phyloP scores from a whole-genome alignment of 2,888 invertebrate genomes.

The Macaria notata region DNA sequence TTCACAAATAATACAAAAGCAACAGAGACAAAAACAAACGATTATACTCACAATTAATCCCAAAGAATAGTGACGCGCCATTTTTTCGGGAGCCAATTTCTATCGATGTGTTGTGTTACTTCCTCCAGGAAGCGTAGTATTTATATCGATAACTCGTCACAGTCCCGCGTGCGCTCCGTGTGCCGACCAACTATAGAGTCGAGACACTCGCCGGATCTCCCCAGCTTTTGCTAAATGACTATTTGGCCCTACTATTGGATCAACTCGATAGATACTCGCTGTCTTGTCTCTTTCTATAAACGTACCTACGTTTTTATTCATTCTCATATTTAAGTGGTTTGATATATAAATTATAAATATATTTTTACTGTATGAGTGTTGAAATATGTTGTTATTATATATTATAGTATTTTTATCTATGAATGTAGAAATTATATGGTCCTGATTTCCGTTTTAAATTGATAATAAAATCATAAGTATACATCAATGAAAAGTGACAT shows the following conservation, averaged over 20 bases:
- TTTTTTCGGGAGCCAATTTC: slow-evolving; percentile 35
- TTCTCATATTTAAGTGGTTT: no score
- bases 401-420: no score
- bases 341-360: no score
- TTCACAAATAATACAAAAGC: no score
- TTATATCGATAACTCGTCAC: slow-evolving; percentile 26
- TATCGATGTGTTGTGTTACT: slow-evolving; percentile 33
- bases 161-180: slow-evolving; percentile 43
- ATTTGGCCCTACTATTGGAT: slow-evolving; percentile 39
- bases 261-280: slow-evolving; percentile 40
- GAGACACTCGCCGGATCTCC: slow-evolving; percentile 43
- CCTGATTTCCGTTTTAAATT: no score
- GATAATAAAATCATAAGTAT: no score
- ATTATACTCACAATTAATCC: slow-evolving; percentile 51
- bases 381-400: no score
- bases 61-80: slow-evolving; percentile 46
- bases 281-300: no score
- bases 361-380: no score
- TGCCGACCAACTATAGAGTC: slow-evolving; percentile 49
- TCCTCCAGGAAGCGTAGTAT: slow-evolving; percentile 28
- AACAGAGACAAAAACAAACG: neutral
- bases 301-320: no score
- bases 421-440: no score
- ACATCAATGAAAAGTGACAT: no score
- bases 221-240: slow-evolving; percentile 57